Conservation (phyloP, 2,797 vertebrate species). For the Cyclura pinguis region DNA sequence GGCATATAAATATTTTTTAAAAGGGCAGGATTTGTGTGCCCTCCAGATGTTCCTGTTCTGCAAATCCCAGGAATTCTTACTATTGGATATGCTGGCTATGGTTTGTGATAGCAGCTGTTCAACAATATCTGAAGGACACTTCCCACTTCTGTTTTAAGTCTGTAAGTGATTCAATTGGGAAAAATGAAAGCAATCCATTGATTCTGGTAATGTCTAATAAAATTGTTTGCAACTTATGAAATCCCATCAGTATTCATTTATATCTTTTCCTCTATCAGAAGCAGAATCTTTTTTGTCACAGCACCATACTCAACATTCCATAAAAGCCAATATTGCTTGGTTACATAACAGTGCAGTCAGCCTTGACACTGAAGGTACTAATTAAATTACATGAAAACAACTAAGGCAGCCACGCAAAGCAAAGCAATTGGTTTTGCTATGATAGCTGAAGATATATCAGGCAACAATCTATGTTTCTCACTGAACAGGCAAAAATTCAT, state of each 20-base stretch:
- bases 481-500: slow-evolving; percentile 52
- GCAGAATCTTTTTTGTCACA: slow-evolving; percentile 46
- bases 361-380: slow-evolving; percentile 70
- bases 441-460: slow-evolving; percentile 62
- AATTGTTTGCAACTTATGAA: slow-evolving; percentile 19
- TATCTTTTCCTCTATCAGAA: slow-evolving; percentile 39
- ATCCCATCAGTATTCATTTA: slow-evolving; percentile 14
- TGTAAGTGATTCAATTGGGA: slow-evolving; percentile 11
- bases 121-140: no score
- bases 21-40: no score
- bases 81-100: no score
- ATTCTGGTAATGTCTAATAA: slow-evolving; percentile 32
- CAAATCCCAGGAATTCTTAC: no score
- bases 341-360: slow-evolving; percentile 74
- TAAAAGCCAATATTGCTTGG: slow-evolving; percentile 58
- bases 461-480: slow-evolving; percentile 48
- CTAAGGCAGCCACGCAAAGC: slow-evolving; percentile 50
- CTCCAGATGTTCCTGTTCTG: no score
- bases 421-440: slow-evolving; percentile 67
- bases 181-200: neutral
- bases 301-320: slow-evolving; percentile 57
- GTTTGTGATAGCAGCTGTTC: no score
- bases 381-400: slow-evolving; percentile 73
- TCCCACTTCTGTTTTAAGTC: no score
- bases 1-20: neutral